A percentile compares a stretch with the other conserved stretches of the same genome.
These are phyloP conservation scores for Odontamblyopus lacepedii DNA, from an alignment of 2,797 vertebrate species.

Conservation along the genomic window DNA sequence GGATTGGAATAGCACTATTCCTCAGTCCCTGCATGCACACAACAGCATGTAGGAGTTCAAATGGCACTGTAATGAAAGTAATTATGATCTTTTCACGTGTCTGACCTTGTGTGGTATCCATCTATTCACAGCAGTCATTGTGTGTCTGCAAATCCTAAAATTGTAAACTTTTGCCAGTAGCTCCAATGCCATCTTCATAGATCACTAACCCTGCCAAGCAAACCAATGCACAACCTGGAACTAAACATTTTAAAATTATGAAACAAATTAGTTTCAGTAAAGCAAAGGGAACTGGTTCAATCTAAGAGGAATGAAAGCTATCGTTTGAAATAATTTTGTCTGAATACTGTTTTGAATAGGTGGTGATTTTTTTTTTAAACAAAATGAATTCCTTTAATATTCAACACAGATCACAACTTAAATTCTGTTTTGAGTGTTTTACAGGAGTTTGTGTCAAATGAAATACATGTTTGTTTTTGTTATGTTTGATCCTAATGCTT, in stretches of 20 bases:
- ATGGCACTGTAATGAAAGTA: not conserved
- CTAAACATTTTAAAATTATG: not conserved
- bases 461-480: too few relatives aligned
- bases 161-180: conserved; percentile 44
- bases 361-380: too few relatives aligned
- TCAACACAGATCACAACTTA: too few relatives aligned
- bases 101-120: conserved; percentile 21
- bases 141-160: conserved; percentile 50
- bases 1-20: conserved; percentile 27
- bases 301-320: too few relatives aligned
- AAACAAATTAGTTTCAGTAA: not conserved
- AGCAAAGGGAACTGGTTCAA: too few relatives aligned
- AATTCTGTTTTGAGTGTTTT: too few relatives aligned
- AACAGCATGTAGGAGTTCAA: not conserved
- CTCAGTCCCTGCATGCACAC: conserved; percentile 27
- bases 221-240: conserved; percentile 26
- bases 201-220: conserved; percentile 15
- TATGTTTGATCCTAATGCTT: too few relatives aligned
- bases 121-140: conserved; percentile 29
- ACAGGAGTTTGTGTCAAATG: too few relatives aligned
- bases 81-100: not conserved
- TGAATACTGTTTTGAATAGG: too few relatives aligned
- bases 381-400: too few relatives aligned
- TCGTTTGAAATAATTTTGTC: too few relatives aligned
- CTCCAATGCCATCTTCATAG: conserved; percentile 42